Evolutionary conservation across 1,140 invertebrate genomes (phyloP).

Genomic region (Bombyx mandarina): DNA sequence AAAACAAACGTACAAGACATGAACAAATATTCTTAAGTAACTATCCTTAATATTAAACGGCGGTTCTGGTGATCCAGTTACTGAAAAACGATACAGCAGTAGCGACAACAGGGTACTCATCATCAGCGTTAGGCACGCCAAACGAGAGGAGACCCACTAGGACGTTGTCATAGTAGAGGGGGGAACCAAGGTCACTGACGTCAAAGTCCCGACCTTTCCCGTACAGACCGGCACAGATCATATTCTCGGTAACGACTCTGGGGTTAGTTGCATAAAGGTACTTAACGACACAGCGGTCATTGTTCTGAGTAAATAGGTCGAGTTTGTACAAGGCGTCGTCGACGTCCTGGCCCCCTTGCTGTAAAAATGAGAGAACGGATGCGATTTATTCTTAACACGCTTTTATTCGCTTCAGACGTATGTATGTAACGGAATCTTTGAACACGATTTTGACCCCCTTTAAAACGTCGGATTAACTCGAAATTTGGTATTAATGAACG

Average conservation of each 20-base stretch:
- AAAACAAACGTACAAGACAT: too few species aligned
- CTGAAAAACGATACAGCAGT: conserved; percentile 59
- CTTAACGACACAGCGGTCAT: conserved; percentile 8
- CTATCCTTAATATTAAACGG: conserved; percentile 9
- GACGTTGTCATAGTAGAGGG: conserved; percentile 52
- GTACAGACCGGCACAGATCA: conserved; percentile 28
- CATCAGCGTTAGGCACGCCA: conserved; percentile 31
- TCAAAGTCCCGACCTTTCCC: not conserved
- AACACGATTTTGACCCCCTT: too few species aligned
- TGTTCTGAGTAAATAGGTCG: conserved; percentile 5
- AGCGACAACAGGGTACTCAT: conserved; percentile 71
- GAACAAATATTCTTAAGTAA: too few species aligned
- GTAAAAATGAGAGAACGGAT: conserved; percentile 8
- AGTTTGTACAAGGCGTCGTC: conserved; percentile 10
- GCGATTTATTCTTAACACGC: not conserved
- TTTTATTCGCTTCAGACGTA: too few species aligned
- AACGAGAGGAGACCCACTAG: conserved; percentile 70
- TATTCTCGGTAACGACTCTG: conserved; percentile 26
- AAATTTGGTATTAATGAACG: too few species aligned
- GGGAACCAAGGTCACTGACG: conserved; percentile 76
- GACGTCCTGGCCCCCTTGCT: conserved; percentile 18
- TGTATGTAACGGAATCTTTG: too few species aligned
- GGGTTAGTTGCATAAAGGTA: conserved; percentile 8
- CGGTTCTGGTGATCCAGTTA: conserved; percentile 50
- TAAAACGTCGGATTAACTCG: too few species aligned